Base-by-base conservation (phyloP, 1,140 invertebrate species). In the Diuraphis noxia region DNA sequence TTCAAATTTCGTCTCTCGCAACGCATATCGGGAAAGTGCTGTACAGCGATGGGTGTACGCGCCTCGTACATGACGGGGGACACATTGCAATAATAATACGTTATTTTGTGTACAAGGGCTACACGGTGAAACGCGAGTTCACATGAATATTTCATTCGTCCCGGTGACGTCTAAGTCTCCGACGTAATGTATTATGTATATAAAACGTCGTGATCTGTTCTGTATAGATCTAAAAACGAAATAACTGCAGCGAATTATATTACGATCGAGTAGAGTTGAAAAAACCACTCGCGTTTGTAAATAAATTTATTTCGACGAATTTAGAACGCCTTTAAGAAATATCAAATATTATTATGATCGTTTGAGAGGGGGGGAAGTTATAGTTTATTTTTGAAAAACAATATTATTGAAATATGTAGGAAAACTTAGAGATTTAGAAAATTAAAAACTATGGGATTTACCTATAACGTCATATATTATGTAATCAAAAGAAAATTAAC, bases 141-240 rank as follows among this genome's bases (percentile, higher is more conserved):
- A 13, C 56, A 17, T 72, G 56, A 72, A 72, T 72, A 72, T 72
- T 72, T 72, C 30, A 72, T 72, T n/a, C 30, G 56, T n/a, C 30
- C 30, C 6, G 56, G 56, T 72, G 56, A 72, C 56, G 13, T 72
- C n/a, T n/a, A 72, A n/a, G 56, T 72, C 56, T 72, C 56, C 30
- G 17, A n/a, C 56, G 56, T n/a, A 72, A 72, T 72, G 56, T 72
- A 72, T 72, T 72, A 72, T 72, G 56, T 72, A 72, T 72, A 72
- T n/a, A 49, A 49, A 9, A 30, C 2, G 17, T n/a, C 56, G 56
- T n/a, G 30, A 72, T 72, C 56, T n/a, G 30, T 13, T 72, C n/a
- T n/a, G 56, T 2, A 21, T n/a, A 19, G 56, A 72, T 72, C 56
- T 72, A 72, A 72, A 72, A 72, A n/a, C n/a, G 56, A n/a, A 72